Base-by-base conservation (phyloP, 2,113 vertebrate genomes). In the Gopherus evgoodei region DNA sequence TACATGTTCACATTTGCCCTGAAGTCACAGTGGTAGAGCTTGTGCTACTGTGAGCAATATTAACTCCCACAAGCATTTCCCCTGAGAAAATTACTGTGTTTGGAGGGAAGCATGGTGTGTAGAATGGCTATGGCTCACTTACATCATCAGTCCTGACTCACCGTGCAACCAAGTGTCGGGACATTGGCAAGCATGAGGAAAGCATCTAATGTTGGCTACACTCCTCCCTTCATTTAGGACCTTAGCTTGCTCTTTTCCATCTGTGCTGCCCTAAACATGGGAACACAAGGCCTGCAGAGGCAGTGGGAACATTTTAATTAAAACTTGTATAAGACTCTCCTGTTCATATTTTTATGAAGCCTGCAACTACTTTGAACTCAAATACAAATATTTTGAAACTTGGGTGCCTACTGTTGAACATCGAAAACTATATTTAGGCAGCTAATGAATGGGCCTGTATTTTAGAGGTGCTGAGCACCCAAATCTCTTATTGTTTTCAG, bases 41-140 rank as follows among this genome's bases (percentile, higher is more conserved):
- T 69, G 12, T 83, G 12, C 42, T 81, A 57, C 5, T 84, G 5
- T 57, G 80, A 78, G 35, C 35, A 57, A 35, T 27, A 75, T 81
- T 91, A 85, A 1, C 42, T 42, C 8, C 11, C 17, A 35, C 0
- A 10, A 76, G 11, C 50, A 29, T 79, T 83, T 93, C 54, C 50
- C 79, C 50, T 49, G 19, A 59, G 59, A 52, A 13, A 35, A 72
- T 38, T 25, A 24, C 6, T 25, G 24, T 62, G 38, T 91, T 42
- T 5, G 59, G 50, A 88, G 50, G 47, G 27, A 52, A 0, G 0
- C 24, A 49, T 1, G 16, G 69, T 53, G 22, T 56, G 11, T 54
- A 65, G 92, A 96, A 88, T 31, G 6, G 2, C 50, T 4, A 1
- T 5, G 89, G 90, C 65, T 44, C 44, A 8, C 81, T 25, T 49